These are phyloP conservation scores for Saccopteryx leptura DNA, from an alignment of 2,113 vertebrate species.

Conservation along the genomic window DNA sequence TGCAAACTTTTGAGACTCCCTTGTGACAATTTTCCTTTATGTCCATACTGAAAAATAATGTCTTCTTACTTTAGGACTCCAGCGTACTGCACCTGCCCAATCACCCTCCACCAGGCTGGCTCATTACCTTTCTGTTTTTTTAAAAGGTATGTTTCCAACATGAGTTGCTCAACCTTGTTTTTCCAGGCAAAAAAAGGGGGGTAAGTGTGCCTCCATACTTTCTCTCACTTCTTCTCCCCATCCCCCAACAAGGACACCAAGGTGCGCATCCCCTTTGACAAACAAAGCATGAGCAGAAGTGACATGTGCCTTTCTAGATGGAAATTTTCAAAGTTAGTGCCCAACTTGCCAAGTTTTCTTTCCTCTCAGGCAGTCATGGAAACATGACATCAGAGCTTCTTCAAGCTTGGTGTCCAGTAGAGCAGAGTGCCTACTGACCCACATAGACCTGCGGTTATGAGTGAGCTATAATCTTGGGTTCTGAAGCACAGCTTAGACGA, in stretches of 20 bases:
- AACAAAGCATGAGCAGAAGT: background rate
- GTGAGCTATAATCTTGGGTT: background rate
- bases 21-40: background rate
- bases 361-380: background rate
- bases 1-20: background rate
- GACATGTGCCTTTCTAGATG: background rate
- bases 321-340: background rate
- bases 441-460: no score
- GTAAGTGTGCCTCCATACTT: background rate
- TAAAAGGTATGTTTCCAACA: background rate
- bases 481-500: background rate
- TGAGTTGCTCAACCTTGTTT: background rate
- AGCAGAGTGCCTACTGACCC: background rate
- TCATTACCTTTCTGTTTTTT: background rate
- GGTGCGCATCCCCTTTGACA: background rate
- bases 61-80: background rate
- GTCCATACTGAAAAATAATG: background rate
- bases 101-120: accelerated
- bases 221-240: background rate
- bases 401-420: background rate
- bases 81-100: accelerated
- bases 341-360: background rate
- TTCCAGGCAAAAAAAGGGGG: background rate
- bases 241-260: background rate
- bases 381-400: background rate